A percentile compares a stretch with the other conserved stretches of the same genome.
Evolutionary conservation across 2,888 invertebrate species (phyloP).

Genomic region (Trichopoda pennipes): DNA sequence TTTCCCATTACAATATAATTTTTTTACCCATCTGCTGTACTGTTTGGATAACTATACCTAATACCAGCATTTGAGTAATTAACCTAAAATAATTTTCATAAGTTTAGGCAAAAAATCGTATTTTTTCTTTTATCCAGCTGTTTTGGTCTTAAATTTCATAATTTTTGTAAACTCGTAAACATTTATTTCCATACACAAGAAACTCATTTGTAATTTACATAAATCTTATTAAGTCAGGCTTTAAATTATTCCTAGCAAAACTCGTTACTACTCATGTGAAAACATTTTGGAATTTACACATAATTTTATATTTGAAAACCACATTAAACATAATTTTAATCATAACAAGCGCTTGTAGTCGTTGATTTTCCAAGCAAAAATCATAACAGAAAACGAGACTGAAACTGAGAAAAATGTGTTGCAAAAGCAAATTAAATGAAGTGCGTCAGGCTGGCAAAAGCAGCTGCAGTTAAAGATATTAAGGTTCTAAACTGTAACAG

Average conservation of each 20-base stretch:
- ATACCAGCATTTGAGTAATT: no score
- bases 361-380: constrained; percentile 50
- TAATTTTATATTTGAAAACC: constrained; percentile 9
- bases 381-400: neutral
- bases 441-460: constrained; percentile 54
- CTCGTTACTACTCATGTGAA: constrained; percentile 34
- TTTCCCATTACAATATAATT: no score
- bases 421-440: constrained; percentile 60
- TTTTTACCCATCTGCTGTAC: no score
- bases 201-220: constrained; percentile 59
- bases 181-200: constrained; percentile 23
- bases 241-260: constrained; percentile 54
- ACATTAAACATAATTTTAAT: constrained; percentile 53
- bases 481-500: neutral
- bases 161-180: constrained; percentile 14
- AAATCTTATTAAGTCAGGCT: constrained; percentile 64
- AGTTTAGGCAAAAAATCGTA: neutral
- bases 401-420: constrained; percentile 2
- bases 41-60: no score
- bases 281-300: neutral
- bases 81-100: neutral
- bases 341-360: constrained; percentile 49
- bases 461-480: constrained; percentile 40
- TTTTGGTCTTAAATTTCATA: constrained; percentile 22
- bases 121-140: neutral